Evolutionary conservation across 2,113 vertebrate genomes (phyloP), one percentile per base, ranked within the genome.

Genomic region (Pteruthius melanotis): DNA sequence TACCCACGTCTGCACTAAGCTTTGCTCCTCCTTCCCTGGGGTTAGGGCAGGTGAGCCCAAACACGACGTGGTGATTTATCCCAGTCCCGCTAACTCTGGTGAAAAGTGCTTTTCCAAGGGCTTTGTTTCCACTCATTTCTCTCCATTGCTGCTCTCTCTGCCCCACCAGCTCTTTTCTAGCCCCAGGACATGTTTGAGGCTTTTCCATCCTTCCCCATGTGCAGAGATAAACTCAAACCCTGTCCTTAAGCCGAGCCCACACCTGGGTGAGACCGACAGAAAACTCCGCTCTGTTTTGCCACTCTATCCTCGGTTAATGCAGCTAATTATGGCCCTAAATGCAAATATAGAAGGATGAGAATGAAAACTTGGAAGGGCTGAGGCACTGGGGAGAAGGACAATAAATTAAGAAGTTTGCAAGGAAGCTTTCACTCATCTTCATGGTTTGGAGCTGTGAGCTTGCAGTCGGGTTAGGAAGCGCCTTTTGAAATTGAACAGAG

Each of bases 401-500:
- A 72, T 63, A n/a, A 83, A 56, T n/a, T 17, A 19, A 11, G n/a
- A 47, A 40, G 59, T 40, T 82, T 82, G 42, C 42, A 78, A 81
- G 78, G 70, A 95, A 89, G 74, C 54, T 85, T 94, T 95, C 81
- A 20, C n/a, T 79, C 68, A 2, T 11, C 39, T 23, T 39, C 4
- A 22, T 6, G 65, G 76, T 74, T 79, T 30, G 13, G 68, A 83
- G 66, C 19, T 18, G 21, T 15, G 72, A 72, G 39, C 27, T 19
- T 23, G 72, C 79, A 23, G 70, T 72, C 33, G 17, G 89, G 68
- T 54, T 74, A 69, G 85, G 95, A 96, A 96, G 68, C 3, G 56
- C 81, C 81, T 65, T 88, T 95, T 26, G 78, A 89, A 94, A 81
- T 56, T 4, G 78, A 91, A 50, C 47, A 83, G 86, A 37, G 89